phyloP scores from a whole-genome alignment of 1,140 invertebrate genomes.

The Pachypsylla venusta region DNA sequence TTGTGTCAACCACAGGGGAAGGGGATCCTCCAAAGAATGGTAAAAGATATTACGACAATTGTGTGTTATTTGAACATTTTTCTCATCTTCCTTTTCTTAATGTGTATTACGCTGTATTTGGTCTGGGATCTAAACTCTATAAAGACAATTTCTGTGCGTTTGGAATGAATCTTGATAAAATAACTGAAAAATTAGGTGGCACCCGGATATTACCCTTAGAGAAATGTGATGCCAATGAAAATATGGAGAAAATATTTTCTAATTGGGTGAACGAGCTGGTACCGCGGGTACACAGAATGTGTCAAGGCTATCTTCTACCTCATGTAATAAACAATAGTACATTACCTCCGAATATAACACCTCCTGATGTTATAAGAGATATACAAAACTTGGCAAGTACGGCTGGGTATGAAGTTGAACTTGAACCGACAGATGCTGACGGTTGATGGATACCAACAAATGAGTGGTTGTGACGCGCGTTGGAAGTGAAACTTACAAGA shows the following conservation, averaged over 20 bases:
- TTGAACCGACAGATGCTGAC: too few species aligned
- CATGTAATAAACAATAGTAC: slow-evolving; percentile 1
- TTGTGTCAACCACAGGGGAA: neutral
- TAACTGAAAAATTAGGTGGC: neutral
- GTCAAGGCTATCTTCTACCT: neutral
- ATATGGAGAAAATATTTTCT: neutral
- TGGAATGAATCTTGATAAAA: neutral
- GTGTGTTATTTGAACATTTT: neutral
- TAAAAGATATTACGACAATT: neutral
- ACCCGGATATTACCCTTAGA: neutral
- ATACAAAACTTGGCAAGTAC: neutral
- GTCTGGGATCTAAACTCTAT: neutral
- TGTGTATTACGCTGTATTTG: neutral
- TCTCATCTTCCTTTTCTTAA: neutral
- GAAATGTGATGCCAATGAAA: neutral
- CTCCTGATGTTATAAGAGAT: neutral
- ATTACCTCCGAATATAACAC: neutral
- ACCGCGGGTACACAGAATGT: neutral
- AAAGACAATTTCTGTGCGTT: slow-evolving; percentile 6
- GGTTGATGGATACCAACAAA: too few species aligned
- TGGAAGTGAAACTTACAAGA: too few species aligned
- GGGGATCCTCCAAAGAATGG: neutral
- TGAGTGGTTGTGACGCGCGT: too few species aligned
- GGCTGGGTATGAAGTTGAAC: too few species aligned
- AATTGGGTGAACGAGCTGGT: neutral